Evolutionary conservation across 2,888 invertebrate species (phyloP).

Genomic region (Lottia gigantea): DNA sequence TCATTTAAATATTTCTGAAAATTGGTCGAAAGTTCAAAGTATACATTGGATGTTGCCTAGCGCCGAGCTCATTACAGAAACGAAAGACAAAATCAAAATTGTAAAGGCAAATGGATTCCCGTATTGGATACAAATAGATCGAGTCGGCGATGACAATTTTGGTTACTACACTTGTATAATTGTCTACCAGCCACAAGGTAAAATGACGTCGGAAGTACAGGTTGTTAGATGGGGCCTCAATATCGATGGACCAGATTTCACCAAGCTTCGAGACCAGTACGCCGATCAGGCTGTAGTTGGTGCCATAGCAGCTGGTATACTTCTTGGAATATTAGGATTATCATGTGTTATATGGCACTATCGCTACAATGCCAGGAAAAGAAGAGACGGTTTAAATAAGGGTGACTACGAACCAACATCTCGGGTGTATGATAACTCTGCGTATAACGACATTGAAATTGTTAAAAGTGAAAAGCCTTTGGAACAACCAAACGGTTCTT

Average conservation of each 20-base stretch:
- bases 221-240: constrained; percentile 46
- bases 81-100: neutral
- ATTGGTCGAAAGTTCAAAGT: neutral
- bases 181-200: constrained; percentile 12
- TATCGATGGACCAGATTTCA: constrained; percentile 49
- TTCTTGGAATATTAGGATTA: constrained; percentile 40
- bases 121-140: constrained; percentile 17
- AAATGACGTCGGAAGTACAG: constrained; percentile 14
- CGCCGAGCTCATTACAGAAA: constrained; percentile 13
- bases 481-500: constrained; percentile 22
- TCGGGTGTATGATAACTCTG: neutral
- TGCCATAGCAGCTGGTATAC: constrained; percentile 48
- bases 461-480: constrained; percentile 3
- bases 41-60: constrained; percentile 22
- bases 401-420: neutral
- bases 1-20: neutral
- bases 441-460: neutral
- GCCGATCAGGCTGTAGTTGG: constrained; percentile 49
- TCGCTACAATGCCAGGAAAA: neutral
- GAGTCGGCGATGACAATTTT: constrained; percentile 28
- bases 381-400: neutral
- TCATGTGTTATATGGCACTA: constrained; percentile 45
- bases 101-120: constrained; percentile 1
- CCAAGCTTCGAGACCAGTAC: constrained; percentile 44
- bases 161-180: constrained; percentile 36